These are phyloP conservation scores for Pipistrellus nathusii DNA, from an alignment of 2,797 vertebrate genomes.

Conservation along the genomic window DNA sequence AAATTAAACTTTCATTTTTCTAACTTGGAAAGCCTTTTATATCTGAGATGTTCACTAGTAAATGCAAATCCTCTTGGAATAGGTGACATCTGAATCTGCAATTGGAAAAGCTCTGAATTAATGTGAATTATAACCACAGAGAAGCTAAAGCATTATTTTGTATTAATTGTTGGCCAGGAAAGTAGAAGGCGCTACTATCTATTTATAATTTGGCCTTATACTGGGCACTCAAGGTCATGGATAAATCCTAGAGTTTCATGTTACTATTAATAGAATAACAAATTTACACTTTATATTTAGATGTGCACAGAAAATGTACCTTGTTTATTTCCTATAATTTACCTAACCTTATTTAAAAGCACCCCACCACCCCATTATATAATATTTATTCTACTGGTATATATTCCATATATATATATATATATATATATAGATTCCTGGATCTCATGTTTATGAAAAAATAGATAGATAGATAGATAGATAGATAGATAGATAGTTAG, in stretches of 20 bases:
- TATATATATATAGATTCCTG: neutral
- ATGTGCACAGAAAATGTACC: neutral
- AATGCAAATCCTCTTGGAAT: neutral
- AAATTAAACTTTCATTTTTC: slow-evolving; percentile 6
- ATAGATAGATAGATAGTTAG: too few relatives aligned
- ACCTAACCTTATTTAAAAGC: neutral
- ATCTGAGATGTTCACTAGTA: neutral
- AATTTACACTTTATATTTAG: neutral
- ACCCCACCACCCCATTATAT: neutral
- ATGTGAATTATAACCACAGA: neutral
- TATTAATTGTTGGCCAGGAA: neutral
- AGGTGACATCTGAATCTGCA: neutral
- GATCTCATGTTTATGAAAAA: too few relatives aligned
- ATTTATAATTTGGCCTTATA: neutral
- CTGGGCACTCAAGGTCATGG: neutral
- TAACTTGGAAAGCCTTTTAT: neutral
- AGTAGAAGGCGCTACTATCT: neutral
- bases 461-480: too few relatives aligned
- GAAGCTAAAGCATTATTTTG: neutral
- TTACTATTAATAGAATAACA: neutral
- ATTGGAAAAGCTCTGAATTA: slow-evolving; percentile 25
- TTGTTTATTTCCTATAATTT: neutral
- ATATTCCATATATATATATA: neutral
- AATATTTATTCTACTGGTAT: neutral
- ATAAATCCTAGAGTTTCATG: neutral